Conservation (phyloP, 2,797 vertebrate species). For the Hipposideros larvatus region DNA sequence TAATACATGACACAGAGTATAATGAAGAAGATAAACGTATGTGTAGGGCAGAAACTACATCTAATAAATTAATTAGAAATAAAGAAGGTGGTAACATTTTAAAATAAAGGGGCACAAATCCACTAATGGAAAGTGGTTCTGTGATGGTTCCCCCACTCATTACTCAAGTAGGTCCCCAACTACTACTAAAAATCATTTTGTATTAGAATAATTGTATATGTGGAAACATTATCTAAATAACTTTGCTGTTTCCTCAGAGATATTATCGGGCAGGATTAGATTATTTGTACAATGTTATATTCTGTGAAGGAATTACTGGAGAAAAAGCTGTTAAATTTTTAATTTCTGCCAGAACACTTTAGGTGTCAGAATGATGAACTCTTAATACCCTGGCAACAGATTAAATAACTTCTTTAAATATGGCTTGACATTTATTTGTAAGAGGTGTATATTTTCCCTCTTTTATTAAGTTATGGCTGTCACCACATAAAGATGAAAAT, state of each 20-base stretch:
- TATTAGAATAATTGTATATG: constrained; percentile 55
- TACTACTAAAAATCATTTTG: constrained; percentile 67
- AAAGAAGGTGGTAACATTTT: neutral
- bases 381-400: constrained; percentile 85
- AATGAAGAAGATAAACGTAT: constrained; percentile 40
- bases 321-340: constrained; percentile 82
- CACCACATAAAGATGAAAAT: constrained; percentile 82
- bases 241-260: constrained; percentile 67
- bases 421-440: constrained; percentile 85
- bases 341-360: constrained; percentile 85
- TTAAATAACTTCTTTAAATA: constrained; percentile 88
- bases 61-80: constrained; percentile 55
- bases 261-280: constrained; percentile 68
- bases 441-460: constrained; percentile 83
- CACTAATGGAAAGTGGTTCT: neutral
- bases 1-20: neutral
- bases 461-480: constrained; percentile 86
- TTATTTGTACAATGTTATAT: constrained; percentile 74
- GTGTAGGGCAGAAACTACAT: neutral
- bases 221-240: constrained; percentile 62
- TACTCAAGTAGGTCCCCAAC: constrained; percentile 10
- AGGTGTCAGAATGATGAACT: constrained; percentile 86
- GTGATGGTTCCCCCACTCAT: neutral
- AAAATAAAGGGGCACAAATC: neutral
- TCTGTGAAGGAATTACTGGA: constrained; percentile 69